phyloP scores from a whole-genome alignment of 2,888 invertebrate species.

The Margaritifera margaritifera region DNA sequence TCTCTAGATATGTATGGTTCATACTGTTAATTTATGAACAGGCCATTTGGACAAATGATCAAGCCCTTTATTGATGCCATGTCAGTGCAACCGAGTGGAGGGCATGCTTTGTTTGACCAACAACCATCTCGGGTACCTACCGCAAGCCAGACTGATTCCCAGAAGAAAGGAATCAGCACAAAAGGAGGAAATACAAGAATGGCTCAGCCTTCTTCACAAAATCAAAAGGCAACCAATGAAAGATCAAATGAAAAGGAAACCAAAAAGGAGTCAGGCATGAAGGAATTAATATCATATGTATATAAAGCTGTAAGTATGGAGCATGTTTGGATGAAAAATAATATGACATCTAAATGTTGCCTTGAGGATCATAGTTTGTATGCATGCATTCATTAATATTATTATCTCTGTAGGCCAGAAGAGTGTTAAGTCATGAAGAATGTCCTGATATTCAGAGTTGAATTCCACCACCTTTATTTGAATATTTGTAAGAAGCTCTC shows the following conservation, averaged over 20 bases:
- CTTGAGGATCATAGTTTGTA: no score
- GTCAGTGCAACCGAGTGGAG: slow-evolving; percentile 57
- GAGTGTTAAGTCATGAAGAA: no score
- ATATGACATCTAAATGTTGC: no score
- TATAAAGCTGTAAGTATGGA: slow-evolving; percentile 19
- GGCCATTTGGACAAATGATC: slow-evolving; percentile 69
- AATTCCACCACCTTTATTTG: no score
- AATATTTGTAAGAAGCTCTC: no score
- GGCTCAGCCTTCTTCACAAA: background rate
- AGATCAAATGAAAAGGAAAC: slow-evolving; percentile 1
- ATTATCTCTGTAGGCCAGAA: no score
- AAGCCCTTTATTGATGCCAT: slow-evolving; percentile 62
- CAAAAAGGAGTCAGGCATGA: slow-evolving; percentile 9
- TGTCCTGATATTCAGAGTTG: no score
- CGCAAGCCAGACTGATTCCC: background rate
- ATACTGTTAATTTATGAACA: slow-evolving; percentile 19
- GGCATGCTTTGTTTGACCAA: slow-evolving; percentile 42
- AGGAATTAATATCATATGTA: slow-evolving; percentile 20
- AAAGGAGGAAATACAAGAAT: slow-evolving; percentile 3
- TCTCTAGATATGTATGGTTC: no score
- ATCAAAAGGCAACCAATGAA: background rate
- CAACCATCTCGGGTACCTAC: slow-evolving; percentile 8
- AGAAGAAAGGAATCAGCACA: slow-evolving; percentile 1
- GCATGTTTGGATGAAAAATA: no score
- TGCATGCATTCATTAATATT: no score